Evolutionary conservation across 2,113 vertebrate species (phyloP).

Genomic region (Carassius carassius): DNA sequence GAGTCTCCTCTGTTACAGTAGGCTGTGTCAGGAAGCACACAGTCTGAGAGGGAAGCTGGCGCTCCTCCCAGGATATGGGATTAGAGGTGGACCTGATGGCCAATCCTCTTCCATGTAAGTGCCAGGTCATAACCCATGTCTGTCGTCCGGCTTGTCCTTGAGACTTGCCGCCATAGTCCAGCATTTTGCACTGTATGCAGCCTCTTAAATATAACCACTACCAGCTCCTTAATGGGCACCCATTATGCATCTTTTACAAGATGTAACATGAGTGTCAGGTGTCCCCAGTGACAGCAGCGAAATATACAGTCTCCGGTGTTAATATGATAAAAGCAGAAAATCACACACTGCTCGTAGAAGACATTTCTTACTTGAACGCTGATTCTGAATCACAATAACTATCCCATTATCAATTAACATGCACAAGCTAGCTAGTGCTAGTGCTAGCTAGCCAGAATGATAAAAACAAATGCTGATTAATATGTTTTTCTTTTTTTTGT

Average conservation of each 20-base stretch:
- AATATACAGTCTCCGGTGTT: too few relatives aligned
- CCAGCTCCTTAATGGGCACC: neutral
- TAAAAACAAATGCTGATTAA: too few relatives aligned
- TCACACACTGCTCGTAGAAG: too few relatives aligned
- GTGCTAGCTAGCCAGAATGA: too few relatives aligned
- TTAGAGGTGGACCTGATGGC: constrained; percentile 54
- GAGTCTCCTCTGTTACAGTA: constrained; percentile 59
- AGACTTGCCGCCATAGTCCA: neutral
- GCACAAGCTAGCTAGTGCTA: neutral
- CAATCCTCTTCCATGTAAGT: constrained; percentile 47
- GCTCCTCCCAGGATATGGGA: constrained; percentile 59
- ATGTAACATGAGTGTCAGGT: too few relatives aligned
- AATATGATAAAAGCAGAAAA: too few relatives aligned
- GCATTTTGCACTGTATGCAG: neutral
- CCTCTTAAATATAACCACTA: constrained; percentile 4
- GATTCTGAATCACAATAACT: neutral
- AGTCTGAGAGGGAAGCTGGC: constrained; percentile 34
- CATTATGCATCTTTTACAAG: too few relatives aligned
- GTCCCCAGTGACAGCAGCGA: too few relatives aligned
- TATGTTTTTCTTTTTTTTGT: too few relatives aligned
- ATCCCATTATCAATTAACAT: neutral
- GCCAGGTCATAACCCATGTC: constrained; percentile 39
- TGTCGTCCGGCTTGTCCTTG: constrained; percentile 24
- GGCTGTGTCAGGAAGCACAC: constrained; percentile 56
- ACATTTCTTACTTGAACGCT: too few relatives aligned